These are phyloP conservation scores for Heteronetta atricapilla DNA, from an alignment of 2,113 vertebrate genomes.

Conservation along the genomic window DNA sequence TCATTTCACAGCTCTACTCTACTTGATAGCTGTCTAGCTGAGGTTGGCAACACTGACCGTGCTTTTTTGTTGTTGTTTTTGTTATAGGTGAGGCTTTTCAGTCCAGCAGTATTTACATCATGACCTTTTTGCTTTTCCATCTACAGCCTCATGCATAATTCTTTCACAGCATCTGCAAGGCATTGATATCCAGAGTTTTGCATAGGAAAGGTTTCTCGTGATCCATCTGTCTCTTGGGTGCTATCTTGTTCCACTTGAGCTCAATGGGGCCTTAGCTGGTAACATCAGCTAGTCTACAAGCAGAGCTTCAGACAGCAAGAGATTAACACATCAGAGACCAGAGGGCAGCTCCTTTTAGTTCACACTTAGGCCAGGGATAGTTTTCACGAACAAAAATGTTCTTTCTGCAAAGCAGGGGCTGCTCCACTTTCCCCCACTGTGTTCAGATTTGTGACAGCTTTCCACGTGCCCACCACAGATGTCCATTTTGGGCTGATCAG, in stretches of 20 bases:
- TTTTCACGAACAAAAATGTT: not conserved
- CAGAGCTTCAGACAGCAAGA: not conserved
- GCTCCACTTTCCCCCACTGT: not conserved
- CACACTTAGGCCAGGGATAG: accelerated
- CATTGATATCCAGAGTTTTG: not conserved
- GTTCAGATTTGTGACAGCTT: not conserved
- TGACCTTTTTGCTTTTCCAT: not conserved
- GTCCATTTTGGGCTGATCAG: not conserved
- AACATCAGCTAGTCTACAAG: not conserved
- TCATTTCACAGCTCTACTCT: not conserved
- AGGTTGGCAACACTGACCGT: not conserved
- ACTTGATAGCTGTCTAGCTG: not conserved
- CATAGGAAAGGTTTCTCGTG: not conserved
- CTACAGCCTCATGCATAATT: not conserved
- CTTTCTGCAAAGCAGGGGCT: not conserved
- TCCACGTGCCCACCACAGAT: not conserved
- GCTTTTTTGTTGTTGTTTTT: not conserved
- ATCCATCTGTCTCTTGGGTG: not conserved
- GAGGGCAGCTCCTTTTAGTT: not conserved
- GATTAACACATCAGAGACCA: not conserved
- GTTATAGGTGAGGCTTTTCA: not conserved
- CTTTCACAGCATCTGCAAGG: conserved; percentile 28
- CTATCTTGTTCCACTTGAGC: not conserved
- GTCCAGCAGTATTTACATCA: not conserved
- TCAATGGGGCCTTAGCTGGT: not conserved